A percentile compares a stretch with the other conserved stretches of the same genome.
Evolutionary conservation across 2,888 invertebrate genomes (phyloP).

Genomic region (Pristionchus entomophagus): DNA sequence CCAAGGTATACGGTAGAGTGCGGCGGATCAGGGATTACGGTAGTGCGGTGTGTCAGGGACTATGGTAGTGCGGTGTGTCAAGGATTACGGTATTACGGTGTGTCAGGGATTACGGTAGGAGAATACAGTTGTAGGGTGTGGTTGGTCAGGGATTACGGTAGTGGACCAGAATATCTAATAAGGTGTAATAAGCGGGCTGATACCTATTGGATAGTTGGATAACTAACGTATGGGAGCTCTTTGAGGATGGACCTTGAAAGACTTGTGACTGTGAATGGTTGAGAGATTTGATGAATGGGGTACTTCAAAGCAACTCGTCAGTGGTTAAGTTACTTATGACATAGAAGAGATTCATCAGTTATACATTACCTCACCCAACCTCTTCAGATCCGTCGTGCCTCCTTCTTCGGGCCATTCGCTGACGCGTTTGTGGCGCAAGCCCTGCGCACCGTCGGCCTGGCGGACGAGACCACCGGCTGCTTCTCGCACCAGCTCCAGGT

Average conservation of each 20-base stretch:
- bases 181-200: too few relatives aligned
- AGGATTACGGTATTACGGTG: background rate
- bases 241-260: too few relatives aligned
- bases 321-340: too few relatives aligned
- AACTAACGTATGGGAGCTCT: too few relatives aligned
- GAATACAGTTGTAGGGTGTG: background rate
- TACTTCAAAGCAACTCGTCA: too few relatives aligned
- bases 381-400: conserved; percentile 44
- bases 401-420: conserved; percentile 48
- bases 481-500: conserved; percentile 66
- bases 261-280: too few relatives aligned
- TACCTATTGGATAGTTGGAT: too few relatives aligned
- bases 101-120: background rate
- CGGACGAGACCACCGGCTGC: conserved; percentile 71
- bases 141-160: background rate
- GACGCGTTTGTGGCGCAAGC: conserved; percentile 53
- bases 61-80: background rate
- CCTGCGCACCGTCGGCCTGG: conserved; percentile 66
- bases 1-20: conserved; percentile 61
- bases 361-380: too few relatives aligned
- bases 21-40: background rate
- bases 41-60: background rate
- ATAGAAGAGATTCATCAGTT: too few relatives aligned
- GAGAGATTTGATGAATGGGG: too few relatives aligned
- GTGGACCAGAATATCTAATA: too few relatives aligned